Evolutionary conservation across 2,113 vertebrate species (phyloP).

Genomic region (Donacobius atricapilla): DNA sequence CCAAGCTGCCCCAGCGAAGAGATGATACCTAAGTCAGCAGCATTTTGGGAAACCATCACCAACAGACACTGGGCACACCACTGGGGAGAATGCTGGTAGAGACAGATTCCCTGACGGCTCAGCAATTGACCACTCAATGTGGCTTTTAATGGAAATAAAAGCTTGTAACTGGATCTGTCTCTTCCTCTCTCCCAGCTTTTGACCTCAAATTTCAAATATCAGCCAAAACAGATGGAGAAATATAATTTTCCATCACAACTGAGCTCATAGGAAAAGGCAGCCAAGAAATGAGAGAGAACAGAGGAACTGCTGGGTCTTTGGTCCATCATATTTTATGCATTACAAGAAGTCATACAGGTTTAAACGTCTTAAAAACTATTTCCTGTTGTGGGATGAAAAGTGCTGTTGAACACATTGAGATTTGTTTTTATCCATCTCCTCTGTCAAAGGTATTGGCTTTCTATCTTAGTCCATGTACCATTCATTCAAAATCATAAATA

Average conservation of each 20-base stretch:
- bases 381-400: background rate
- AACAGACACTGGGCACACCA: background rate
- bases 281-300: background rate
- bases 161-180: background rate
- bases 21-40: background rate
- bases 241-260: background rate
- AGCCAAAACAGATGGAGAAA: background rate
- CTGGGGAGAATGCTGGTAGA: rapidly evolving
- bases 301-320: background rate
- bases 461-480: background rate
- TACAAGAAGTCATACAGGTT: background rate
- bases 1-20: background rate
- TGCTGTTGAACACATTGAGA: background rate
- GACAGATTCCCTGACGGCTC: background rate
- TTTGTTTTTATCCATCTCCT: background rate
- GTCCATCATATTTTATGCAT: background rate
- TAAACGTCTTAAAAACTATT: background rate
- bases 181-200: background rate
- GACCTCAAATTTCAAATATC: background rate
- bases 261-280: background rate
- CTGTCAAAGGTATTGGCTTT: background rate
- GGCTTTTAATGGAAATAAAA: background rate
- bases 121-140: background rate
- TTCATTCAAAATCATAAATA: background rate
- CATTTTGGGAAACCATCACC: background rate